Evolutionary conservation across 2,888 invertebrate genomes (phyloP), one percentile per base, ranked within the genome.

Genomic region (Eucera pruinosa): DNA sequence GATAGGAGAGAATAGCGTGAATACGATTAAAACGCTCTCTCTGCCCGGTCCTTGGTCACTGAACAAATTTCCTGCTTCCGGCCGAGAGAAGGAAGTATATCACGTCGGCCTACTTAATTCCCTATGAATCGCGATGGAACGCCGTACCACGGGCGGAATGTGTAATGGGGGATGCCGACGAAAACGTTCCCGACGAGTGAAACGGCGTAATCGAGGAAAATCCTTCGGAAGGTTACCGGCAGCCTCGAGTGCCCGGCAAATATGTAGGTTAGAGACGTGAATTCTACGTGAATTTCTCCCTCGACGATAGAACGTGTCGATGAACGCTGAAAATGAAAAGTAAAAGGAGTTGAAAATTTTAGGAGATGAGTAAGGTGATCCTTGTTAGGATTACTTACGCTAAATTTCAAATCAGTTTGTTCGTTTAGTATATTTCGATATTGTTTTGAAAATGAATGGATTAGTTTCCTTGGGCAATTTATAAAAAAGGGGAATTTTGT

Each of bases 41-140:
- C n/a, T n/a, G 62, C 25, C 18, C 15, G 25, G 43, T 27, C 62
- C 47, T n/a, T 69, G 80, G 69, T 43, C 80, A 55, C 62, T 52
- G 76, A 79, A 66, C 75, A 83, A 82, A 77, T 75, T 82, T 83
- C 83, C 69, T 76, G 80, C 69, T 83, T 80, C 80, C 76, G 69
- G 55, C 48, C 36, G 41, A 65, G 65, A 66, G 55, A 70, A 47
- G 39, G 77, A 70, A 57, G 60, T 75, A 77, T 68, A 67, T 76
- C 75, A 66, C 75, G 66, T 66, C 66, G 48, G 60, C 74, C 75
- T 73, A 75, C 74, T 75, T 75, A 75, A 75, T 73, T 73, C 74
- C 65, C 75, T 65, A 65, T 73, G 75, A 75, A 75, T 75, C 74
- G 75, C 65, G 62, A 52, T 58, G 64, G 64, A 57, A 52, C 50